A percentile compares a stretch with the other conserved stretches of the same genome.
These are phyloP conservation scores for Scomber colias DNA, from an alignment of 2,113 vertebrate species.

Conservation along the genomic window DNA sequence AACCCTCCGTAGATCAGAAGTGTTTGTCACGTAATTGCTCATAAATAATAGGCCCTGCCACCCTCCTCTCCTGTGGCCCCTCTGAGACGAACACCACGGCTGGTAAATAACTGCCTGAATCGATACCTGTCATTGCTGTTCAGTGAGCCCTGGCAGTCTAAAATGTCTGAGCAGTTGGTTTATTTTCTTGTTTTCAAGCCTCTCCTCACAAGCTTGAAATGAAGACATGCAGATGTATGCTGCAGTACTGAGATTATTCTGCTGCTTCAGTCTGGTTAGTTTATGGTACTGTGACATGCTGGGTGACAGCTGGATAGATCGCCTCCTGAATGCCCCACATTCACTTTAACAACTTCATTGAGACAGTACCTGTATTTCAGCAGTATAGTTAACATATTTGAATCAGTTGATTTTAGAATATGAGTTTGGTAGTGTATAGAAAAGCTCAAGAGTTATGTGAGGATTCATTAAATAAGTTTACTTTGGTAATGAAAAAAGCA, in stretches of 20 bases:
- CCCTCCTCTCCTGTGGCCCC: slow-evolving; percentile 37
- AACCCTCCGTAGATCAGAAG: slow-evolving; percentile 63
- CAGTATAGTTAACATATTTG: background rate
- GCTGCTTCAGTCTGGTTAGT: background rate
- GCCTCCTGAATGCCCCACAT: too few species aligned
- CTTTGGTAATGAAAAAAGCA: background rate
- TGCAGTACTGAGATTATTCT: slow-evolving; percentile 19
- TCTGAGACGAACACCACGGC: slow-evolving; percentile 37
- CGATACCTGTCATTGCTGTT: slow-evolving; percentile 75
- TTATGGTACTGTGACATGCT: background rate
- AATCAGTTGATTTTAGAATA: background rate
- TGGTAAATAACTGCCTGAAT: slow-evolving; percentile 77
- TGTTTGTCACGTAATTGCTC: slow-evolving; percentile 68
- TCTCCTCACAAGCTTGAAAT: slow-evolving; percentile 2
- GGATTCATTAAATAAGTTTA: background rate
- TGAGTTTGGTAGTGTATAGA: background rate
- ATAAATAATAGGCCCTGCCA: slow-evolving; percentile 76
- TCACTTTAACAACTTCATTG: background rate
- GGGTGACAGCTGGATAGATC: background rate
- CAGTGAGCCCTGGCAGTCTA: slow-evolving; percentile 53
- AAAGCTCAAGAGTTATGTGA: background rate
- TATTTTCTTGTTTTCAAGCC: slow-evolving; percentile 54
- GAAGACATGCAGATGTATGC: slow-evolving; percentile 25
- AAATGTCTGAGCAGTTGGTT: slow-evolving; percentile 62
- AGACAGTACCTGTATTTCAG: background rate